phyloP scores from a whole-genome alignment of 2,113 vertebrate genomes.

The Sakesphorus luctuosus region DNA sequence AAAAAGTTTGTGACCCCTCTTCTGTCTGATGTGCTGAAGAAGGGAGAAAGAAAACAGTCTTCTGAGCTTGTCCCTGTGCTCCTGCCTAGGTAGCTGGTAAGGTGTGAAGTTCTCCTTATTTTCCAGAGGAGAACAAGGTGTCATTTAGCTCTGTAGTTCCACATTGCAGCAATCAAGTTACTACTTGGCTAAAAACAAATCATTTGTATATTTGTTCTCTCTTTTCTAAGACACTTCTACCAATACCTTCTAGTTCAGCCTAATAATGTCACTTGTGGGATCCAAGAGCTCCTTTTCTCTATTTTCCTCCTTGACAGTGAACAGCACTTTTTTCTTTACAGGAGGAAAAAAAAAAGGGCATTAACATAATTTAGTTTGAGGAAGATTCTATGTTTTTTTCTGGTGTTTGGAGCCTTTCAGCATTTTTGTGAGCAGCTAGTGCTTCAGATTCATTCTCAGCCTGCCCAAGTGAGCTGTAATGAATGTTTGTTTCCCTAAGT shows the following conservation, averaged over 20 bases:
- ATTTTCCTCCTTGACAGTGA: background rate
- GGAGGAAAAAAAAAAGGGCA: background rate
- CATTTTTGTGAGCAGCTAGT: background rate
- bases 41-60: background rate
- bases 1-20: background rate
- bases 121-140: background rate
- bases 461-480: background rate
- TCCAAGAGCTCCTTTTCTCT: background rate
- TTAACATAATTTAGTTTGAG: background rate
- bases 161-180: background rate
- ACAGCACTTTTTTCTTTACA: background rate
- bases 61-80: background rate
- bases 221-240: background rate
- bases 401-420: background rate
- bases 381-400: background rate
- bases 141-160: background rate
- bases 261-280: background rate
- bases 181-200: background rate
- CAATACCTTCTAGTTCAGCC: background rate
- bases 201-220: background rate
- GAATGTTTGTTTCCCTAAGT: background rate
- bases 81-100: background rate
- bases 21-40: background rate
- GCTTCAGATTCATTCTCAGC: background rate
- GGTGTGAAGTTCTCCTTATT: background rate